Conservation (phyloP, 2,113 vertebrate genomes). For the Psophia crepitans region DNA sequence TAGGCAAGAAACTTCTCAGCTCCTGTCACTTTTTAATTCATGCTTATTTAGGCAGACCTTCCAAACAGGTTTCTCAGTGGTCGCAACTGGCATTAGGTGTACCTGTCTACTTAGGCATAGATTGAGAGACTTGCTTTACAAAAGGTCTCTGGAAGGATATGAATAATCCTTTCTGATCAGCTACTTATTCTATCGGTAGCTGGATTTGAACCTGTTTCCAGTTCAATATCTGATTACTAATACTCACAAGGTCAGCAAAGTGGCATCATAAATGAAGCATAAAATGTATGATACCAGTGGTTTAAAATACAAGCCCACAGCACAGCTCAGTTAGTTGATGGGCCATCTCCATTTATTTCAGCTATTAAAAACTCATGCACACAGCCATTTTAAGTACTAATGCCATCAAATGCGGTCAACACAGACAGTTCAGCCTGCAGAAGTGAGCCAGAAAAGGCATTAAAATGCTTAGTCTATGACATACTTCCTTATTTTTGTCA, state of each 20-base stretch:
- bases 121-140: background rate
- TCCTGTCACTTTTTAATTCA: background rate
- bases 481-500: conserved; percentile 78
- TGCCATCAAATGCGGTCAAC: conserved; percentile 71
- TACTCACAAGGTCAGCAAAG: background rate
- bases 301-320: conserved; percentile 38
- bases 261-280: background rate
- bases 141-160: background rate
- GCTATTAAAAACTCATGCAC: conserved; percentile 63
- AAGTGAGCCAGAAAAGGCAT: conserved; percentile 75
- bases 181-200: background rate
- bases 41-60: background rate
- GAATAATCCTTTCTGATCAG: background rate
- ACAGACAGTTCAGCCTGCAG: conserved; percentile 54
- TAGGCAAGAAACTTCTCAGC: background rate
- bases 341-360: conserved; percentile 65
- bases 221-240: background rate
- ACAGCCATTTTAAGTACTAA: conserved; percentile 44
- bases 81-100: background rate
- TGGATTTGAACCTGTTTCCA: background rate
- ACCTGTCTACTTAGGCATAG: background rate
- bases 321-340: conserved; percentile 13
- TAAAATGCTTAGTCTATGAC: conserved; percentile 79
- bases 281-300: background rate
- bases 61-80: background rate